Evolutionary conservation across 2,888 invertebrate genomes (phyloP), one percentile per base, ranked within the genome.

Genomic region (Diogma glabrata): DNA sequence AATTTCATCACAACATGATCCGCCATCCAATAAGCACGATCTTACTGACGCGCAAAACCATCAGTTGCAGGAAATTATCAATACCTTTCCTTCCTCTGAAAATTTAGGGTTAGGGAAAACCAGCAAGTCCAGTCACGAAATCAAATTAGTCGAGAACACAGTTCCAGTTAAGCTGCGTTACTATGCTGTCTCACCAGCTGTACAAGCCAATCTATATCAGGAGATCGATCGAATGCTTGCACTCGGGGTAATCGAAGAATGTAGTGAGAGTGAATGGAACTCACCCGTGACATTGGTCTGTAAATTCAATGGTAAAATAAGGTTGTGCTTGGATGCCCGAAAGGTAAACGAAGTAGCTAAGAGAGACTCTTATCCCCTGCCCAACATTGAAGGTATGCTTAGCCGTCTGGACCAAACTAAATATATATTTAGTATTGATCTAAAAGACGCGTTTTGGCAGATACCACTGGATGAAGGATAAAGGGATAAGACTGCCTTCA

Each of bases 321-420:
- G n/a, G n/a, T n/a, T n/a, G n/a, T n/a, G n/a, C n/a, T n/a, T n/a
- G n/a, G n/a, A n/a, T n/a, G n/a, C n/a, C n/a, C n/a, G n/a, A n/a
- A n/a, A n/a, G n/a, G 51, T 64, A 0, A 65, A 65, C 33, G 16
- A 24, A 0, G 60, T 61, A 0, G 61, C 62, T 1, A 56, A 59
- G 24, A 55, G 57, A 5, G 36, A 36, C 49, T n/a, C 36, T 36
- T 36, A 36, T 36, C 36, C 36, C 16, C 16, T 36, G 16, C 36
- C 36, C n/a, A 36, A 47, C 9, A 59, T 61, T 26, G 47, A 54
- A 4, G 52, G 54, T 12, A 58, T 63, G 1, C 50, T 63, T 10
- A 54, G 59, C 30, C 58, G 57, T 14, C 55, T 64, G 1, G 50
- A 58, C 1, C 49, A 52, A 4, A 60, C 63, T 5, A 40, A 51